phyloP scores from a whole-genome alignment of 2,797 vertebrate species.

The Coregonus sp. region DNA sequence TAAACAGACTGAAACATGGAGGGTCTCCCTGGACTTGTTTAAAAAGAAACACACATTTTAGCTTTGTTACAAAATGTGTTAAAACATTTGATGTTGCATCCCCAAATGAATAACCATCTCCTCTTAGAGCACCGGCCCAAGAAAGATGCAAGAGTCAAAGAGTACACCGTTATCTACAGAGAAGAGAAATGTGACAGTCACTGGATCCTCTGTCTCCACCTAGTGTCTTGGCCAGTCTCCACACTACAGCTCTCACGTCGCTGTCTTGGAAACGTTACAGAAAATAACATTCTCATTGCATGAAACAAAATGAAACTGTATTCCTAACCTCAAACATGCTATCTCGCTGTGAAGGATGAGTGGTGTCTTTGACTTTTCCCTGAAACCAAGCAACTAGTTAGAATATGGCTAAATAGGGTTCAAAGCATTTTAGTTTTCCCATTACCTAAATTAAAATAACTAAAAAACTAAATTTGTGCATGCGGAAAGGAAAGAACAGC shows the following conservation, averaged over 20 bases:
- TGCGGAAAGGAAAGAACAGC: not conserved
- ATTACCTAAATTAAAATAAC: not conserved
- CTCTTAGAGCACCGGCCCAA: too few relatives aligned
- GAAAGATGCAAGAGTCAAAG: not conserved
- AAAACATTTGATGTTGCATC: too few relatives aligned
- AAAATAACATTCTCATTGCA: not conserved
- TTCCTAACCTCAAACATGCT: not conserved
- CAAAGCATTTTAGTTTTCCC: not conserved
- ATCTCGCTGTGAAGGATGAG: not conserved
- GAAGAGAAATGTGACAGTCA: slow-evolving; percentile 30
- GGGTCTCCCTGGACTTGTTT: too few relatives aligned
- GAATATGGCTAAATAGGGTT: not conserved
- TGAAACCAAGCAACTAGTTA: too few relatives aligned
- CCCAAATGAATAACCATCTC: too few relatives aligned
- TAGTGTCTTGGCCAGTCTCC: slow-evolving; percentile 55
- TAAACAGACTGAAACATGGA: too few relatives aligned
- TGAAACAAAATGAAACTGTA: not conserved
- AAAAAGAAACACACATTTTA: too few relatives aligned
- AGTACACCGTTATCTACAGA: not conserved
- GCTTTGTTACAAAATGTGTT: not conserved
- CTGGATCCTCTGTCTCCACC: slow-evolving; percentile 74
- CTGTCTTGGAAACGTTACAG: slow-evolving; percentile 25
- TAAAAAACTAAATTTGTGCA: not conserved
- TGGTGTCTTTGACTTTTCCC: not conserved
- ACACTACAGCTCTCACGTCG: slow-evolving; percentile 28